Base-by-base conservation (phyloP, 2,888 invertebrate genomes). In the Chrysina gloriosa region DNA sequence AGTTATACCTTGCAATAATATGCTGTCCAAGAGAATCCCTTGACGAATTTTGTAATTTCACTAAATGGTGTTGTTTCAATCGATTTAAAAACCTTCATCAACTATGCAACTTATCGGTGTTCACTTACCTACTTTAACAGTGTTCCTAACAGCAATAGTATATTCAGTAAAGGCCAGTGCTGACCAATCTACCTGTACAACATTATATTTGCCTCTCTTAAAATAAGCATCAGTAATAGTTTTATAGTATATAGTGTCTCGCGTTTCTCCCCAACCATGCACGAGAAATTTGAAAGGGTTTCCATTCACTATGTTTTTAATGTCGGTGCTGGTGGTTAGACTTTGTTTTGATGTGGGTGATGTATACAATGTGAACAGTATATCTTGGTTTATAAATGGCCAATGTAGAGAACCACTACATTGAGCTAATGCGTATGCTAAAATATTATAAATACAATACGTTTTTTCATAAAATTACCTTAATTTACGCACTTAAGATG, bases 181-280 rank as follows among this genome's bases (percentile, higher is more conserved):
- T 19, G 77, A 78, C 87, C 87, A 88, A 74, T 87, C 85, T 1
- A 87, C 82, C 6, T 81, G 80, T 23, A 88, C 81, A 2, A 87
- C 79, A 71, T 87, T 87, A 68, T 79, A 82, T 69, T 85, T 78
- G 1, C 76, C 81, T n/a, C 70, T 76, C 5, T 70, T 73, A 16
- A 86, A 74, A 69, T 85, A 86, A 65, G 83, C 85, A 34, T 77
- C 74, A 4, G 81, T 79, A 65, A 85, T 74, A 1, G 69, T 71
- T 67, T 73, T 70, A 65, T 78, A 80, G 79, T 82, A 83, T 0
- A 74, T 70, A 11, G 78, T 76, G 29, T 75, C 76, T 11, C 77
- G 78, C 58, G 79, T 82, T 68, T 84, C 84, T 1, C 81, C 79
- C 83, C 84, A 86, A 16, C 85, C 86, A 65, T 86, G 86, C 21